phyloP scores from a whole-genome alignment of 2,113 vertebrate genomes.

The Otis tarda region DNA sequence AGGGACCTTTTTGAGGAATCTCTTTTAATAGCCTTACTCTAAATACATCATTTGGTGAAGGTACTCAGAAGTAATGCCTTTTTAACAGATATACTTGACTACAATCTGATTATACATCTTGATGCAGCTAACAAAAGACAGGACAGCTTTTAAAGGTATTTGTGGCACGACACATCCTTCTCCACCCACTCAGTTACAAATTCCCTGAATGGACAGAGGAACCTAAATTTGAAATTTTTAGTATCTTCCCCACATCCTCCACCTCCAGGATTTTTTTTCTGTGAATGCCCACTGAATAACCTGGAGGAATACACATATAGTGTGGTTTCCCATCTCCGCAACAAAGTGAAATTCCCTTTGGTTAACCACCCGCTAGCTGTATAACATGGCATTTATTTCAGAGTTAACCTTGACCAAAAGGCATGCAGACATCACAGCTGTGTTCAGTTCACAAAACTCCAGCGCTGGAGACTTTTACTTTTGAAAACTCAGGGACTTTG shows the following conservation, averaged over 20 bases:
- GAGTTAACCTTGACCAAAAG: not conserved
- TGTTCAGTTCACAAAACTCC: not conserved
- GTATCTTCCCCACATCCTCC: not conserved
- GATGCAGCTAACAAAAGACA: not conserved
- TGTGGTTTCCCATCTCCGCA: conserved; percentile 39
- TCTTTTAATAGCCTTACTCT: not conserved
- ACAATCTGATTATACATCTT: not conserved
- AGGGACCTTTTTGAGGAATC: not conserved
- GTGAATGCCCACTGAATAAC: conserved; percentile 54
- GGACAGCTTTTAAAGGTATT: not conserved
- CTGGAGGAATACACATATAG: not conserved
- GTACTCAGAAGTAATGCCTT: not conserved
- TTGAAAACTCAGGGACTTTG: not conserved
- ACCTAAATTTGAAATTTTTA: not conserved
- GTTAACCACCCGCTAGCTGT: conserved; percentile 35
- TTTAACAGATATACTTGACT: not conserved
- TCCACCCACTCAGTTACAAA: not conserved
- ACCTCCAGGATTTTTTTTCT: conserved; percentile 31
- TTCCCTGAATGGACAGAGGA: not conserved
- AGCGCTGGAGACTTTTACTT: not conserved
- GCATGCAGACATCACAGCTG: not conserved
- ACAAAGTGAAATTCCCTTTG: conserved; percentile 63
- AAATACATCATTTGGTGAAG: not conserved
- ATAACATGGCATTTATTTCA: not conserved
- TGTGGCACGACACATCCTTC: not conserved